phyloP scores from a whole-genome alignment of 1,140 invertebrate genomes.

The Caenorhabditis remanei region DNA sequence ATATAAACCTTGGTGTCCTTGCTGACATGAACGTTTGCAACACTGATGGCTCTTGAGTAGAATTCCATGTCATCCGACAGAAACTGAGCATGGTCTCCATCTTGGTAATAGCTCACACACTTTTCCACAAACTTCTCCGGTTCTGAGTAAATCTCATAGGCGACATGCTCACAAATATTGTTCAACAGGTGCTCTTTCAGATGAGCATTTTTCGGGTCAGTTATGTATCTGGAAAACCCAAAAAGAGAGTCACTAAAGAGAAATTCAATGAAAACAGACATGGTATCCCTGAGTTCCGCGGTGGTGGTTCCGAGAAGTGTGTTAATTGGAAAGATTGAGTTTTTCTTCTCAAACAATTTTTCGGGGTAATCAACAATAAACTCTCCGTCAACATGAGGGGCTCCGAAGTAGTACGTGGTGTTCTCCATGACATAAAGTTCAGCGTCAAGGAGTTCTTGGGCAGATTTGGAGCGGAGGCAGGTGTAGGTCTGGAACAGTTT shows the following conservation, averaged over 20 bases:
- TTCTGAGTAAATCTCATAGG: neutral
- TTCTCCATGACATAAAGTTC: neutral
- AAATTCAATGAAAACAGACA: neutral
- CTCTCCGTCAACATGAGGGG: conserved; percentile 14
- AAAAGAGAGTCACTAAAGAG: neutral
- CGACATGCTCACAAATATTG: conserved; percentile 23
- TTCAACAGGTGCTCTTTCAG: neutral
- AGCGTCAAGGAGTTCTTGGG: conserved; percentile 16
- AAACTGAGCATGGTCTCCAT: neutral
- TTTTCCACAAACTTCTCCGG: neutral
- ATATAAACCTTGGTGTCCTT: conserved; percentile 8
- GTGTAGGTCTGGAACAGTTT: neutral
- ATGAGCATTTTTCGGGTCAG: neutral
- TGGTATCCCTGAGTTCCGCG: neutral
- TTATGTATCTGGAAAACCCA: conserved; percentile 33
- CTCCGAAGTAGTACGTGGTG: neutral
- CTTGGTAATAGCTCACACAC: neutral
- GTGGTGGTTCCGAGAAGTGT: neutral
- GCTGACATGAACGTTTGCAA: neutral
- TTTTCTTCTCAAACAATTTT: neutral
- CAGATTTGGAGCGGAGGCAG: neutral
- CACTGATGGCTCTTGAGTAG: neutral
- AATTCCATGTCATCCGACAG: conserved; percentile 39
- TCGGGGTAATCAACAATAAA: conserved; percentile 7
- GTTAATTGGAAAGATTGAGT: neutral